Evolutionary conservation across 2,888 invertebrate species (phyloP).

Genomic region (Halocaridina rubra): DNA sequence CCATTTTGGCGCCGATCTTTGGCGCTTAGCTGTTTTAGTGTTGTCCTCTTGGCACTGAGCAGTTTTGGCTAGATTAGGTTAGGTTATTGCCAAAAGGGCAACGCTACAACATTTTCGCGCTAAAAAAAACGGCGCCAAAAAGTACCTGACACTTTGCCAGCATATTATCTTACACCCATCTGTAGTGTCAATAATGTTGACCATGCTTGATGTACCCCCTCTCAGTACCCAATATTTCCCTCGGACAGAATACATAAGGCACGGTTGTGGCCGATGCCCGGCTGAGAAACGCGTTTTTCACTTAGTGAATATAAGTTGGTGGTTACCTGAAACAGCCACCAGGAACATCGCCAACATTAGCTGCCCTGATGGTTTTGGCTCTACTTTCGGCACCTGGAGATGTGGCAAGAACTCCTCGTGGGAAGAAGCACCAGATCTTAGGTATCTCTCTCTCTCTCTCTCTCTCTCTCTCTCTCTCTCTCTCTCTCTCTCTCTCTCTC

Average conservation of each 20-base stretch:
- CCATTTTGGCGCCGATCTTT: too few species aligned
- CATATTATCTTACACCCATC: too few species aligned
- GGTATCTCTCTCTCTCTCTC: background rate
- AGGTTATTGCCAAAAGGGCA: too few species aligned
- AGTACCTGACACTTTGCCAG: too few species aligned
- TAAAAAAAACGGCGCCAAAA: too few species aligned
- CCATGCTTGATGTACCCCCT: too few species aligned
- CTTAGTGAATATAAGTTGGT: background rate
- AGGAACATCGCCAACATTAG: background rate
- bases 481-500: background rate
- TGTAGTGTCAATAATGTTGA: too few species aligned
- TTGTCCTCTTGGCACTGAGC: too few species aligned
- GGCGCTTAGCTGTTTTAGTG: too few species aligned
- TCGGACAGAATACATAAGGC: background rate
- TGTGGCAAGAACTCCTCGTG: background rate
- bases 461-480: background rate
- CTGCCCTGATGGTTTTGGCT: background rate
- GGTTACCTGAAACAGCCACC: background rate
- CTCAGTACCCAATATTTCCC: too few species aligned
- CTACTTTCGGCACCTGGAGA: background rate
- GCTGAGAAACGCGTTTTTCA: background rate
- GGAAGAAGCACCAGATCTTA: background rate
- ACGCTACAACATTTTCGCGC: too few species aligned
- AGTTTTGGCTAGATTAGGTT: too few species aligned
- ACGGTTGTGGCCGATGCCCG: background rate